Evolutionary conservation across 2,888 invertebrate species (phyloP), one percentile per base, ranked within the genome.

Genomic region (Xestoiulus laeticollis): DNA sequence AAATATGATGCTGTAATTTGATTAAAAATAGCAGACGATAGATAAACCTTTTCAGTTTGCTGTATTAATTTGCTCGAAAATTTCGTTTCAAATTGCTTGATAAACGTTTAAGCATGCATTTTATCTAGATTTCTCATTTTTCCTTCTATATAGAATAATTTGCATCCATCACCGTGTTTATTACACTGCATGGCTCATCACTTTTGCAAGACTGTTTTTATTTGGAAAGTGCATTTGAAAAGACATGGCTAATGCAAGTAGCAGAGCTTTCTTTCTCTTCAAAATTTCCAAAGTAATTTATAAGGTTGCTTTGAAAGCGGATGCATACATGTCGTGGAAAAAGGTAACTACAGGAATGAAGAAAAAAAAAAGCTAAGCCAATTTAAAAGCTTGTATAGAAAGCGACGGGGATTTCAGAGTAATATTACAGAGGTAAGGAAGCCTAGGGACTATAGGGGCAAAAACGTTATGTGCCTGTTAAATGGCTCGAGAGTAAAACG

Each of bases 231-330:
- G 48, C 48, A 48, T 48, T 48, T 48, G 14, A 16, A 48, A 16
- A 48, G 48, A 48, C 48, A 48, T n/a, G n/a, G 14, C n/a, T 59
- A 59, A 19, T 8, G 59, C 59, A 19, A 59, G 1, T n/a, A 6
- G 0, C 12, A 14, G 19, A 5, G 59, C n/a, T 59, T 59, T 59
- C 6, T 59, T 48, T 48, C 6, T 59, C 19, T 48, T 1, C n/a
- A 59, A 59, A 59, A 59, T 59, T 59, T 59, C n/a, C n/a, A 59
- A 59, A 16, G 59, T 59, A 59, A 59, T 59, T 59, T 59, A 59
- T n/a, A 19, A 59, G 59, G 6, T 8, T 1, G 59, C 19, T 59
- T 59, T 59, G 59, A n/a, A 59, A 59, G 59, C 4, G 59, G 59
- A 0, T n/a, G 22, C 22, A 59, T 59, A 59, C 59, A n/a, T 19